Evolutionary conservation across 1,140 invertebrate species (phyloP), one percentile per base, ranked within the genome.

Genomic region (Thaumetopoea pityocampa): DNA sequence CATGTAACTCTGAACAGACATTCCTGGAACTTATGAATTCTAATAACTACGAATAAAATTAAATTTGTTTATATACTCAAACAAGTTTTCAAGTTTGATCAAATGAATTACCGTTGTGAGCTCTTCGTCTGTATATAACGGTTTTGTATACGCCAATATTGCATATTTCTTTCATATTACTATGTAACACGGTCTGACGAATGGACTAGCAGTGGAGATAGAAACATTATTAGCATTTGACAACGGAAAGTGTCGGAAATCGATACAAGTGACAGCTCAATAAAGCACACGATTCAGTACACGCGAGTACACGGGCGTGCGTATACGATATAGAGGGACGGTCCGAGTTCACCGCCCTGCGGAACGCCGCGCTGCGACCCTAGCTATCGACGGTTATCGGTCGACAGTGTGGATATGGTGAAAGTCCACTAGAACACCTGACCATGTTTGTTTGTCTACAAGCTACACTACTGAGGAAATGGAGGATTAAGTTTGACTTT

Each of bases 261-360:
- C 43, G 35, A 49, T 41, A 49, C 20, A 33, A 41, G 27, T 19
- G 46, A 41, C 23, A 51, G 41, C 16, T 26, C 36, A 40, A 33
- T 35, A 38, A 33, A 24, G 30, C 24, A 20, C 42, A 38, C 28
- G 34, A 51, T 45, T 45, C 19, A 38, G 19, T 42, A 27, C 43
- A 45, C 12, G 33, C 16, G 42, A 19, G 2, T 9, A 23, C 4
- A n/a, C 10, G 17, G 40, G 41, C 20, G 29, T 46, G 41, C 17
- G 28, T 38, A 20, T 34, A 27, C 24, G 23, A 44, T 43, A 51
- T 40, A 51, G 34, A 34, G 28, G 59, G 50, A 10, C n/a, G n/a
- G n/a, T n/a, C 45, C 30, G 41, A 61, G 61, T 59, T 64, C 61
- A 45, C 51, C 61, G 51, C 48, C 65, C 65, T 61, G 57, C 17